phyloP scores from a whole-genome alignment of 2,113 vertebrate species.

The Loxodonta africana region DNA sequence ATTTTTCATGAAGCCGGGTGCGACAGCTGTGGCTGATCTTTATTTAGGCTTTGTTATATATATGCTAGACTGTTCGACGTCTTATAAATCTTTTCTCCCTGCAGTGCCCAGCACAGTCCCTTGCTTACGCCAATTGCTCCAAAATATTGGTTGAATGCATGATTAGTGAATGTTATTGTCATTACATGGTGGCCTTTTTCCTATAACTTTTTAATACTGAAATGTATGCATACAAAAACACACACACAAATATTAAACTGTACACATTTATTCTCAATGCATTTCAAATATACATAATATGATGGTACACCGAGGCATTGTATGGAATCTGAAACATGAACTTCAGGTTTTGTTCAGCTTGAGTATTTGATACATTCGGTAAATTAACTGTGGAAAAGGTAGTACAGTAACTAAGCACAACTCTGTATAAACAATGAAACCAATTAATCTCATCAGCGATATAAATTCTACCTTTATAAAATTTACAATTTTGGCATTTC shows the following conservation, averaged over 20 bases:
- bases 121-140: background rate
- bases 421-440: background rate
- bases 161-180: slow-evolving; percentile 34
- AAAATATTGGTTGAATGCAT: slow-evolving; percentile 25
- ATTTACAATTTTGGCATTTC: background rate
- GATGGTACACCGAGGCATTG: background rate
- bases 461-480: background rate
- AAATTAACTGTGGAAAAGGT: background rate
- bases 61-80: slow-evolving; percentile 53
- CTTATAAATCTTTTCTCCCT: slow-evolving; percentile 57
- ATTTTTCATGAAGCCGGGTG: slow-evolving; percentile 4
- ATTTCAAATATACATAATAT: slow-evolving; percentile 38
- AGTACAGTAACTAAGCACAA: background rate
- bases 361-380: background rate
- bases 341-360: background rate
- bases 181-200: background rate
- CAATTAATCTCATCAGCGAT: background rate
- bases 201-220: background rate
- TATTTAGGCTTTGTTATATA: slow-evolving; percentile 45
- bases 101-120: background rate
- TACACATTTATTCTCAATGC: background rate
- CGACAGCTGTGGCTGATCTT: slow-evolving; percentile 52
- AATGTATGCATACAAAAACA: background rate
- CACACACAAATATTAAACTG: background rate
- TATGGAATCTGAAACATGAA: background rate